These are phyloP conservation scores for Tadarida brasiliensis DNA, from an alignment of 2,797 vertebrate genomes.

Conservation along the genomic window DNA sequence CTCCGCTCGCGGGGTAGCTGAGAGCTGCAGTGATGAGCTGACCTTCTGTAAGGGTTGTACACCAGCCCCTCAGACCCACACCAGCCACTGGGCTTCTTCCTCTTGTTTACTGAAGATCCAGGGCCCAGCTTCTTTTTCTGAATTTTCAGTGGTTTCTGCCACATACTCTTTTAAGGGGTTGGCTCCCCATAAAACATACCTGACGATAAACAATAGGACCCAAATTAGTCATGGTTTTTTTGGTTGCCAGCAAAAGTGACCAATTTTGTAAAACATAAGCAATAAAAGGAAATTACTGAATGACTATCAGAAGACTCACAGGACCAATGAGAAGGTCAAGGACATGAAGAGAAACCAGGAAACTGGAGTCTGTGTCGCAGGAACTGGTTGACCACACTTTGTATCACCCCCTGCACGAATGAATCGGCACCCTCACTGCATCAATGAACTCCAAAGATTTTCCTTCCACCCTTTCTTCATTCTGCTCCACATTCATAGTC, in stretches of 20 bases:
- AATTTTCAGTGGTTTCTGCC: not conserved
- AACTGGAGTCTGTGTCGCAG: not conserved
- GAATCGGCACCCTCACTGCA: not conserved
- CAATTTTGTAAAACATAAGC: not conserved
- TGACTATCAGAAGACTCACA: not conserved
- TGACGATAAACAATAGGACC: not conserved
- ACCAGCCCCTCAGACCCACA: not conserved
- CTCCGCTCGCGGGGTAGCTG: not conserved
- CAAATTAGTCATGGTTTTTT: not conserved
- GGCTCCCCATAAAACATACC: not conserved
- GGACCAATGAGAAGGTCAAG: not conserved
- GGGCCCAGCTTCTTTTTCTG: not conserved
- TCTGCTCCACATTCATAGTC: not conserved
- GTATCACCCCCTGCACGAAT: not conserved
- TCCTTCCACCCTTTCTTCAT: not conserved
- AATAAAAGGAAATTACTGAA: not conserved
- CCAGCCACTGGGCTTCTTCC: not conserved
- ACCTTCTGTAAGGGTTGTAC: not conserved
- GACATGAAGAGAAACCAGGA: not conserved
- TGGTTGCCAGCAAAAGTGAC: not conserved
- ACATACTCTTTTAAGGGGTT: not conserved
- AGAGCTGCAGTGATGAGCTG: not conserved
- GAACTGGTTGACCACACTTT: not conserved
- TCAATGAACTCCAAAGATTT: not conserved
- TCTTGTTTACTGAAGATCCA: not conserved